Percentiles rank a stretch among this genome's conserved stretches.
These are phyloP conservation scores for Penaeus monodon DNA, from an alignment of 2,888 invertebrate genomes.

Conservation along the genomic window DNA sequence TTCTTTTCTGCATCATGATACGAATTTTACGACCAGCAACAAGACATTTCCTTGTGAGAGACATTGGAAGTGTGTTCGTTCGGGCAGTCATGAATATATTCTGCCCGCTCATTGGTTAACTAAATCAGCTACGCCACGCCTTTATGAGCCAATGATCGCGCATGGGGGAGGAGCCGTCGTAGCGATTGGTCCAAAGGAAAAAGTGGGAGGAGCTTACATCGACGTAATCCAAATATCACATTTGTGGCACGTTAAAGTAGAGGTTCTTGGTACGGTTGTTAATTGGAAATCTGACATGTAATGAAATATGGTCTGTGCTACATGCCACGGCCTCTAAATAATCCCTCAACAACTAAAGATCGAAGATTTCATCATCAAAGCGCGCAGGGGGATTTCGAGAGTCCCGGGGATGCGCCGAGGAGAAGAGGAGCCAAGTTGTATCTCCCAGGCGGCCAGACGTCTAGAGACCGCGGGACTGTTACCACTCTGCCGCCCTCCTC, in stretches of 20 bases:
- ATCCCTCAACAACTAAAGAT: too few relatives aligned
- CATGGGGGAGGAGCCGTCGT: slow-evolving; percentile 17
- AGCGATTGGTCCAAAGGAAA: background rate
- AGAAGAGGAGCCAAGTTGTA: too few relatives aligned
- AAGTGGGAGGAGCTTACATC: slow-evolving; percentile 8
- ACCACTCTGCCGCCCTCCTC: too few relatives aligned
- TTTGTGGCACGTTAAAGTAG: slow-evolving; percentile 44
- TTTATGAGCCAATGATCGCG: slow-evolving; percentile 14
- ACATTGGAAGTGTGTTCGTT: slow-evolving; percentile 39
- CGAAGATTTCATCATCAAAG: too few relatives aligned
- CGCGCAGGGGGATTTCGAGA: too few relatives aligned
- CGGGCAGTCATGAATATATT: slow-evolving; percentile 49
- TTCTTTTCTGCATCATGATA: slow-evolving; percentile 40
- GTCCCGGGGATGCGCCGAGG: too few relatives aligned
- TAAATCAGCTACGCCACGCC: slow-evolving; percentile 35
- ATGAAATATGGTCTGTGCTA: slow-evolving; percentile 26
- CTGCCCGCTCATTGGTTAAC: slow-evolving; percentile 50
- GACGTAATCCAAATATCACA: slow-evolving; percentile 22
- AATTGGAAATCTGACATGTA: slow-evolving; percentile 39
- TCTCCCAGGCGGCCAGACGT: too few relatives aligned
- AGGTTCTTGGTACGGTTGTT: slow-evolving; percentile 14
- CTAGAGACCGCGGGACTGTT: too few relatives aligned
- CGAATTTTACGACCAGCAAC: slow-evolving; percentile 43
- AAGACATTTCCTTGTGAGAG: slow-evolving; percentile 22
- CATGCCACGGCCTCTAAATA: too few relatives aligned